Evolutionary conservation across 2,888 invertebrate species (phyloP), one percentile per base, ranked within the genome.

Genomic region (Zelleria hepariella): DNA sequence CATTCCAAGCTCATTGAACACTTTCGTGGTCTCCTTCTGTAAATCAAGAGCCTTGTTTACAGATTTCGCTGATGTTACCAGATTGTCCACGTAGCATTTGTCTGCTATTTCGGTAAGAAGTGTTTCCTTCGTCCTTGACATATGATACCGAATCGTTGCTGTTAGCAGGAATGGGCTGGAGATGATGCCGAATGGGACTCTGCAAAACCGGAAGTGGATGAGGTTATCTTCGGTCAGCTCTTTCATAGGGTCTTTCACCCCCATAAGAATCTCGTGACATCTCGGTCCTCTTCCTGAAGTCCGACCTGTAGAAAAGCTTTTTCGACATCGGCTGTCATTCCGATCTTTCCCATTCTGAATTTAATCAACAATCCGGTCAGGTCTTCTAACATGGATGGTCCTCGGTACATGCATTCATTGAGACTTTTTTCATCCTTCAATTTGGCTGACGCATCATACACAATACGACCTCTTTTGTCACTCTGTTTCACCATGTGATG

Each of bases 401-500:
- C 59, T 20, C 53, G 21, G n/a, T 59, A 59, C 21, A 55, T 8
- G 18, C 55, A 59, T 47, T 61, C 58, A 59, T 57, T 56, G 26
- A 59, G 18, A 49, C 52, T 52, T 24, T 51, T 57, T 25, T 57
- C 24, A 26, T 54, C 26, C 51, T 57, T 62, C 32, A 42, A 2
- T 21, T 60, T 60, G 47, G 56, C 32, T 58, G 58, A 58, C 24
- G 56, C 52, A 52, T 60, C 54, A 52, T 42, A 60, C 26, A 60
- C 54, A 15, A 51, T 32, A 1, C 53, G 18, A 7, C 47, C 23
- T 25, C 48, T 60, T 10, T 57, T 53, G 1, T 57, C 59, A n/a
- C 42, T 6, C 25, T 54, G 53, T 6, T 24, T 21, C n/a, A 59
- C 49, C 49, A 27, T 67, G 66, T 67, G 66, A 26, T 62, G 63